phyloP scores from a whole-genome alignment of 1,140 invertebrate genomes.

The Drosophila obscura region DNA sequence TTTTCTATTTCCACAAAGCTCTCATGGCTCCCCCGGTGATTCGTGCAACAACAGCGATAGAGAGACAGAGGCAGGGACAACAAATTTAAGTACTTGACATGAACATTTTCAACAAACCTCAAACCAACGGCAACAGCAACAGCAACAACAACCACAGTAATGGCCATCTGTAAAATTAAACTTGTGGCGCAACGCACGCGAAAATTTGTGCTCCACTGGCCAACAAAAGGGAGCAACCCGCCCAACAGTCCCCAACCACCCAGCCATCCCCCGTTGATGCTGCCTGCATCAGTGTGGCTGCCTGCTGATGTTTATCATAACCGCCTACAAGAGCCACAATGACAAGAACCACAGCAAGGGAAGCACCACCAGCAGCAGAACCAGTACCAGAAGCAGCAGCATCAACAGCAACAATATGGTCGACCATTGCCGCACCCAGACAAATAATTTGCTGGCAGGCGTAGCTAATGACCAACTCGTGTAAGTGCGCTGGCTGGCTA shows the following conservation, averaged over 20 bases:
- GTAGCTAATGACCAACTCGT: constrained; percentile 77
- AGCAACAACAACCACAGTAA: constrained; percentile 12
- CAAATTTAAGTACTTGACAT: constrained; percentile 73
- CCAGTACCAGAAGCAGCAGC: constrained; percentile 27
- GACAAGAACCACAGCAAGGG: constrained; percentile 42
- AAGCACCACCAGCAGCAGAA: constrained; percentile 15
- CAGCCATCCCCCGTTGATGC: constrained; percentile 18
- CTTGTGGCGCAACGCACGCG: constrained; percentile 61
- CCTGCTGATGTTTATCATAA: constrained; percentile 72
- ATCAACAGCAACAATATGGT: constrained; percentile 71
- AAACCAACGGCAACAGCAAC: constrained; percentile 13
- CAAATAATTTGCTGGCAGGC: constrained; percentile 77
- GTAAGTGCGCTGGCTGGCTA: constrained; percentile 64
- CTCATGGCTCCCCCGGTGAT: constrained; percentile 56
- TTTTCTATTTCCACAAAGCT: constrained; percentile 4
- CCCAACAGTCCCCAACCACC: constrained; percentile 2
- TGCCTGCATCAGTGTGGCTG: constrained; percentile 28
- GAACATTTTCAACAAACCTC: constrained; percentile 62
- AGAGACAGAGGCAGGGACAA: constrained; percentile 13
- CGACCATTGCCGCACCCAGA: constrained; percentile 51
- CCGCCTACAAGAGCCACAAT: constrained; percentile 61
- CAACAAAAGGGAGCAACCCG: constrained; percentile 17
- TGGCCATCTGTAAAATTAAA: constrained; percentile 62
- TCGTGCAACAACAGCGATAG: constrained; percentile 27
- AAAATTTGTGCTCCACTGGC: constrained; percentile 48